phyloP scores from a whole-genome alignment of 2,888 invertebrate genomes.

The Theodoxus fluviatilis region DNA sequence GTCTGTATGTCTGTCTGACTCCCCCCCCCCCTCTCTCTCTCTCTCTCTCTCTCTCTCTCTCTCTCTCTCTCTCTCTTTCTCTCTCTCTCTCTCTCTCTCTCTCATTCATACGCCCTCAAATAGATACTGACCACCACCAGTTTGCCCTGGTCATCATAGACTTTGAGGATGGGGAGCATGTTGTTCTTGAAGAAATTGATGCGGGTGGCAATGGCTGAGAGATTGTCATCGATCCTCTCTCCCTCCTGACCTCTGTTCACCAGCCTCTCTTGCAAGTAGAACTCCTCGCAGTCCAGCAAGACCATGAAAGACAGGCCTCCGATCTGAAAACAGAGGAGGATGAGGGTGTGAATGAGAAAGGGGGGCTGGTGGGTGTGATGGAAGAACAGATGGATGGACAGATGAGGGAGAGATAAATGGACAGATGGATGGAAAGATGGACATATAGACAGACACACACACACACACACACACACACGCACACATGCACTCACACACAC shows the following conservation, averaged over 20 bases:
- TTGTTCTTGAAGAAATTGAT: slow-evolving; percentile 56
- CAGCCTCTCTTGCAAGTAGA: slow-evolving; percentile 50
- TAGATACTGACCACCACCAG: slow-evolving; percentile 54
- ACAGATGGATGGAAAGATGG: too few species aligned
- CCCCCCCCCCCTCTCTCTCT: slow-evolving; percentile 19
- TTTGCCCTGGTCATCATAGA: slow-evolving; percentile 55
- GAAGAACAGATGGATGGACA: too few species aligned
- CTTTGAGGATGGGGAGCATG: slow-evolving; percentile 57
- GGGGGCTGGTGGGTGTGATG: too few species aligned
- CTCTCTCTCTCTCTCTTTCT: slow-evolving; percentile 24
- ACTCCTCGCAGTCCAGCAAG: slow-evolving; percentile 60
- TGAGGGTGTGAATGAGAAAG: too few species aligned
- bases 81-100: slow-evolving; percentile 17
- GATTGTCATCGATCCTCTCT: slow-evolving; percentile 53
- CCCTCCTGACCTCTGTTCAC: slow-evolving; percentile 41
- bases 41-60: slow-evolving; percentile 25
- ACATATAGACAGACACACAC: too few species aligned
- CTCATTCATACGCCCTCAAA: too few species aligned
- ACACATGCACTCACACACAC: too few species aligned
- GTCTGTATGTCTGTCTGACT: neutral
- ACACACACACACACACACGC: too few species aligned
- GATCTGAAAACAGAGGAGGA: slow-evolving; percentile 43
- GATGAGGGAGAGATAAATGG: too few species aligned
- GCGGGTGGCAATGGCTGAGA: slow-evolving; percentile 47
- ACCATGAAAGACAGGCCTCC: slow-evolving; percentile 56